These are phyloP conservation scores for Drosophila suboccidentalis DNA, from an alignment of 2,888 invertebrate genomes.

Conservation along the genomic window DNA sequence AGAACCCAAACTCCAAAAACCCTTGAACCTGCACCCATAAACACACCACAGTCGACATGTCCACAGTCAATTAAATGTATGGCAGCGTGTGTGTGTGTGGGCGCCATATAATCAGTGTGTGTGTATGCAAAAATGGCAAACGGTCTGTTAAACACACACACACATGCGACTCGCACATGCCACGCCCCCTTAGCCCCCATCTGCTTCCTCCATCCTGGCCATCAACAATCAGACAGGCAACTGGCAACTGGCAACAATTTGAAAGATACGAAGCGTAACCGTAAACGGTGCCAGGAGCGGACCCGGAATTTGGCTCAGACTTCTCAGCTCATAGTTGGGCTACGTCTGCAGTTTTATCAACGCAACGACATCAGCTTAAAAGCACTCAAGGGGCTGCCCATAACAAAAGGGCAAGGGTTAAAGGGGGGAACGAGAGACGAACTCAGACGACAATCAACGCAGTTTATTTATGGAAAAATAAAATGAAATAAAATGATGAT, in stretches of 20 bases:
- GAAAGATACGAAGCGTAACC: conserved; percentile 80
- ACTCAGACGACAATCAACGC: conserved; percentile 78
- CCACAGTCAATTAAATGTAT: conserved; percentile 78
- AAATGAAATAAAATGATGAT: conserved; percentile 82
- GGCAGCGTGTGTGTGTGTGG: conserved; percentile 45
- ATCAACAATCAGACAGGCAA: conserved; percentile 37
- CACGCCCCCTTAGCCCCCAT: conserved; percentile 45
- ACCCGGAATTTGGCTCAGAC: conserved; percentile 43
- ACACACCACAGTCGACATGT: conserved; percentile 65
- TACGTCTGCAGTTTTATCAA: conserved; percentile 78
- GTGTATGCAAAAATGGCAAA: conserved; percentile 81
- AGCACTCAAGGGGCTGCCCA: conserved; percentile 74
- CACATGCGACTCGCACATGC: conserved; percentile 64
- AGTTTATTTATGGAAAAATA: conserved; percentile 82
- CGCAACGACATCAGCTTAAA: conserved; percentile 78
- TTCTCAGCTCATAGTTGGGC: conserved; percentile 59
- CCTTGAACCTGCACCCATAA: conserved; percentile 32
- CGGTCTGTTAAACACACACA: conserved; percentile 83
- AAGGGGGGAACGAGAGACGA: conserved; percentile 28
- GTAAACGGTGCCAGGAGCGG: conserved; percentile 43
- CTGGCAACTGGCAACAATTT: conserved; percentile 80
- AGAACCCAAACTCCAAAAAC: conserved; percentile 22
- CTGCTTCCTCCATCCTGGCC: conserved; percentile 1
- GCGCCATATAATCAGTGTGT: conserved; percentile 71
- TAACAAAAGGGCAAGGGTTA: conserved; percentile 63